Evolutionary conservation across 2,888 invertebrate genomes (phyloP).

Genomic region (Minunthozetes semirufus): DNA sequence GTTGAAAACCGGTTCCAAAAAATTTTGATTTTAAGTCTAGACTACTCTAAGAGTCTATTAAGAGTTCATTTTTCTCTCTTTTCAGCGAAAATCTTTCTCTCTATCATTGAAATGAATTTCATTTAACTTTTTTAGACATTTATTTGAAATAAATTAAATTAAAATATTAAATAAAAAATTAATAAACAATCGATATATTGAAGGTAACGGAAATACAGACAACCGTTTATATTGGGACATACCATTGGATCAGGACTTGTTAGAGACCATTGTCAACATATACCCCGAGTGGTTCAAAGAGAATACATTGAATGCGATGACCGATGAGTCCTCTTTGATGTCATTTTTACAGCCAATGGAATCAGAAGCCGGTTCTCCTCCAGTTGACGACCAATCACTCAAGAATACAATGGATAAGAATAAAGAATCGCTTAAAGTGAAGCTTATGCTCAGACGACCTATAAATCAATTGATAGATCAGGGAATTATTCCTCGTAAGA

Average conservation of each 20-base stretch:
- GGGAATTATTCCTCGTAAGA: slow-evolving; percentile 99
- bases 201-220: slow-evolving; percentile 6
- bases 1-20: slow-evolving; percentile 6
- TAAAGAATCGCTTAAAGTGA: slow-evolving; percentile 95
- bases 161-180: background rate
- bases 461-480: slow-evolving; percentile 92
- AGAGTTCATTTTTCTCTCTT: background rate
- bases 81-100: too few relatives aligned
- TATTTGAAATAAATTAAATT: too few relatives aligned
- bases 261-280: slow-evolving; percentile 82
- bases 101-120: too few relatives aligned
- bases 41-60: background rate
- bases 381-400: slow-evolving; percentile 88
- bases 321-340: slow-evolving; percentile 23
- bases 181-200: background rate
- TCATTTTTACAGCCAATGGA: slow-evolving; percentile 3
- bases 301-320: slow-evolving; percentile 39
- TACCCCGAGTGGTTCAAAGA: slow-evolving; percentile 79
- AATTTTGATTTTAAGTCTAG: slow-evolving; percentile 14
- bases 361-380: slow-evolving; percentile 47
- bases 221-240: slow-evolving; percentile 40
- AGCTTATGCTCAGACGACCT: slow-evolving; percentile 87
- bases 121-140: too few relatives aligned
- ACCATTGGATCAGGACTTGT: slow-evolving; percentile 40
- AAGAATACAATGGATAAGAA: slow-evolving; percentile 90